Evolutionary conservation across 2,797 vertebrate species (phyloP), one percentile per base, ranked within the genome.

Genomic region (Peromyscus melanophrys): DNA sequence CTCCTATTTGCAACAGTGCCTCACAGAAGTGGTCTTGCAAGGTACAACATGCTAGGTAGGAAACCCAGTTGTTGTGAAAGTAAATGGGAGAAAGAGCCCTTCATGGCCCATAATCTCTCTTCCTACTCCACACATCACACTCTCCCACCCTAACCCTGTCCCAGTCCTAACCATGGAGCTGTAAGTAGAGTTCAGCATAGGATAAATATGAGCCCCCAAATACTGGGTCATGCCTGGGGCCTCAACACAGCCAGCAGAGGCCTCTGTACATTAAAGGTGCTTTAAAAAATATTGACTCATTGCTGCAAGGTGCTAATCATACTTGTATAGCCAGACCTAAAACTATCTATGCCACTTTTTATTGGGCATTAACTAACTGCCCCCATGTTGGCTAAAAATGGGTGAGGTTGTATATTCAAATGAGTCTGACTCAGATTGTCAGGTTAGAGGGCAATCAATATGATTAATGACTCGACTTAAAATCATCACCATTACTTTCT

Each of bases 391-490:
- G 31, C 78, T 92, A 94, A 97, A 96, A 94, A 90, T 93, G 91
- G 87, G 87, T 78, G 87, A 95, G 95, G 61, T 90, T 95, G 92
- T 90, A 49, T 93, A 96, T 96, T 92, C 93, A 93, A 96, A 96
- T 82, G n/a, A 85, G 84, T 89, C 83, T 98, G 97, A 94, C 83
- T 97, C 96, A 96, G 65, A 97, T 90, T 92, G 61, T 90, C 81
- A 81, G 40, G 69, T 75, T 87, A 73, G 69, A 97, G 83, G 65
- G 94, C 76, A 96, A 90, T 85, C 89, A 77, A 95, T 71, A 89
- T 85, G 69, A 97, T 90, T 83, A 59, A 85, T 89, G 23, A 34
- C 83, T 93, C 1, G 4, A 89, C 87, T 94, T 91, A 95, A 95
- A 96, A 90, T 84, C 82, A 90, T 73, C 78, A 95, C 43, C 55